phyloP scores from a whole-genome alignment of 2,113 vertebrate species.

The Numida meleagris region DNA sequence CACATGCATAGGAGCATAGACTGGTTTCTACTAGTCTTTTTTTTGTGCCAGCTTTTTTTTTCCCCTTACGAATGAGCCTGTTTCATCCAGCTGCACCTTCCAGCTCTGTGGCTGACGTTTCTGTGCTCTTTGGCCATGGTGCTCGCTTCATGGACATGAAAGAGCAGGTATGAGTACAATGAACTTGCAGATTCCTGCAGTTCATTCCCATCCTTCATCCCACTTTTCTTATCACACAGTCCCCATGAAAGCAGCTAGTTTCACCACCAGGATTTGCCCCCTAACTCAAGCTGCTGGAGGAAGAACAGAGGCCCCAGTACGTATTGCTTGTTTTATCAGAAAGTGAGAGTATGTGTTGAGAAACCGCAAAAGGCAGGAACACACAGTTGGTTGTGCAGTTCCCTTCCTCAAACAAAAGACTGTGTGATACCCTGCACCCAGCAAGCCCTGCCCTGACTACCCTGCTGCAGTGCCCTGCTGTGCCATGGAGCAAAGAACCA shows the following conservation, averaged over 20 bases:
- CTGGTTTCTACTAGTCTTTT: neutral
- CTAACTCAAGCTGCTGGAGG: no score
- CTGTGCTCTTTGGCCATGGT: neutral
- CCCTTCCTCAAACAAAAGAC: no score
- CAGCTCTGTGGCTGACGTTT: neutral
- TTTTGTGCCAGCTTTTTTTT: neutral
- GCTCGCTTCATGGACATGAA: neutral
- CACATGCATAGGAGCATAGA: neutral
- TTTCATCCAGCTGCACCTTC: neutral
- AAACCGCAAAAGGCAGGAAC: no score
- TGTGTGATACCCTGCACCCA: no score
- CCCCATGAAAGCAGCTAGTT: no score
- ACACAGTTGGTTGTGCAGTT: no score
- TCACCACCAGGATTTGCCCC: no score
- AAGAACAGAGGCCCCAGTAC: no score
- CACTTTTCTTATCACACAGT: no score
- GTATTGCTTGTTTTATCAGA: no score
- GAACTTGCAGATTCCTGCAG: neutral
- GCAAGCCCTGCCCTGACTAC: neutral
- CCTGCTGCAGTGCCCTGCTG: neutral
- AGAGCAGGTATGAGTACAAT: neutral
- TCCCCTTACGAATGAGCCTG: neutral
- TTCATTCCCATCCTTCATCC: no score
- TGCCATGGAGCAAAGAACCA: rapidly evolving
- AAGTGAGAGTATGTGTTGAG: no score